A percentile compares a stretch with the other conserved stretches of the same genome.
Evolutionary conservation across 2,888 invertebrate genomes (phyloP).

Genomic region (Cantharis rustica): DNA sequence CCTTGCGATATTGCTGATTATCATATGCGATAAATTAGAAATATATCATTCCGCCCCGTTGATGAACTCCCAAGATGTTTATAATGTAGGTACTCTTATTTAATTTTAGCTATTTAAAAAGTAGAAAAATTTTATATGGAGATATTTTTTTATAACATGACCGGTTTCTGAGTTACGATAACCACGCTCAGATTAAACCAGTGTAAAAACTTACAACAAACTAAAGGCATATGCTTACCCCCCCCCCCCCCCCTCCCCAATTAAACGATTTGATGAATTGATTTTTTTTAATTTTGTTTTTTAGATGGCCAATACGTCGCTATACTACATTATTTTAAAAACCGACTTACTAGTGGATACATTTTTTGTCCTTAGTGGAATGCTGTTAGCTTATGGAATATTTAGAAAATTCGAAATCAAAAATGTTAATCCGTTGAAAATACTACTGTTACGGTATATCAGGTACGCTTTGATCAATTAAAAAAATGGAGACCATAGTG

Average conservation of each 20-base stretch:
- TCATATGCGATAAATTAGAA: conserved; percentile 62
- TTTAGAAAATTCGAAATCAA: conserved; percentile 55
- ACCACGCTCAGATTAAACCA: too few species aligned
- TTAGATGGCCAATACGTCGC: background rate
- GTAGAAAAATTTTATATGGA: too few species aligned
- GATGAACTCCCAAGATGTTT: conserved; percentile 51
- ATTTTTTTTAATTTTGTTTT: background rate
- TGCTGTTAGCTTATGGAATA: conserved; percentile 60
- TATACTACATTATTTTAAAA: conserved; percentile 58
- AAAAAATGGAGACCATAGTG: too few species aligned
- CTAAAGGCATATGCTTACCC: too few species aligned
- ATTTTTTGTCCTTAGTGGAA: conserved; percentile 67
- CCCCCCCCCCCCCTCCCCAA: too few species aligned
- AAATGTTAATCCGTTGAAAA: conserved; percentile 56
- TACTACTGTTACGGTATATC: conserved; percentile 65
- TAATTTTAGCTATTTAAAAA: too few species aligned
- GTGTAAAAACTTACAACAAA: too few species aligned
- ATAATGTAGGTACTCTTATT: background rate
- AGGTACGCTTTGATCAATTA: too few species aligned
- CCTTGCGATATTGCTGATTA: conserved; percentile 62
- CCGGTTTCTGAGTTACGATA: too few species aligned
- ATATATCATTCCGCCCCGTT: conserved; percentile 61
- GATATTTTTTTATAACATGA: too few species aligned
- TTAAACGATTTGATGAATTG: too few species aligned
- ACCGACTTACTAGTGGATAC: conserved; percentile 69